These are phyloP conservation scores for Capitella teleta DNA, from an alignment of 1,140 invertebrate species.

Conservation along the genomic window DNA sequence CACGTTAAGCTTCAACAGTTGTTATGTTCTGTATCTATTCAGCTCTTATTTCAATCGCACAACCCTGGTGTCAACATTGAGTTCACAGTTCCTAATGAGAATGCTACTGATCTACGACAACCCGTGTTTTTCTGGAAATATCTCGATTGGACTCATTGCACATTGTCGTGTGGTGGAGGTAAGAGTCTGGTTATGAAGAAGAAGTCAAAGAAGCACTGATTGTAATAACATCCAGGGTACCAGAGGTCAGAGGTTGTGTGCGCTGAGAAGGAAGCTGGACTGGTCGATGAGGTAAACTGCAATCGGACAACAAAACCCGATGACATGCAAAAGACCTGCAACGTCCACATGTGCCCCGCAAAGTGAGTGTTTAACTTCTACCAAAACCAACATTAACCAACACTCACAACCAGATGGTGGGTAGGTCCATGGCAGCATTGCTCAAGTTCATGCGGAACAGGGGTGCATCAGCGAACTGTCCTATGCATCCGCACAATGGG, in stretches of 20 bases:
- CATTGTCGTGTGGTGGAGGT: slow-evolving; percentile 64
- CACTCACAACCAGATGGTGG: slow-evolving; percentile 54
- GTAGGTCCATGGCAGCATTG: slow-evolving; percentile 71
- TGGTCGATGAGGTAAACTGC: slow-evolving; percentile 57
- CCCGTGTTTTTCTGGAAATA: slow-evolving; percentile 60
- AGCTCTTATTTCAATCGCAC: slow-evolving; percentile 70
- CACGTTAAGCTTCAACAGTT: too few species aligned
- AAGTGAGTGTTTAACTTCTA: slow-evolving; percentile 42
- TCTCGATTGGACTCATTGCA: slow-evolving; percentile 66
- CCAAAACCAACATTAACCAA: not conserved
- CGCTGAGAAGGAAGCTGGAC: slow-evolving; percentile 52
- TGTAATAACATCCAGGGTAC: slow-evolving; percentile 27
- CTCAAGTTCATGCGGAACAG: slow-evolving; percentile 58
- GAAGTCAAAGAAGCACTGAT: too few species aligned
- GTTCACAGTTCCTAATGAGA: slow-evolving; percentile 62
- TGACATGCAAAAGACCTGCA: slow-evolving; percentile 52
- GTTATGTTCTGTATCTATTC: slow-evolving; percentile 29
- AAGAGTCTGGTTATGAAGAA: slow-evolving; percentile 40
- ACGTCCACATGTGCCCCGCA: slow-evolving; percentile 58
- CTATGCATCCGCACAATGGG: slow-evolving; percentile 55
- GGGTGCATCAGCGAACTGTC: slow-evolving; percentile 54
- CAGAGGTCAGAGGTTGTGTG: slow-evolving; percentile 53
- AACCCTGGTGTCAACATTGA: slow-evolving; percentile 73
- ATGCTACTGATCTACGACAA: slow-evolving; percentile 45
- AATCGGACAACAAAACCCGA: slow-evolving; percentile 49